Conservation (phyloP, 1,140 invertebrate species). For the Heterodera carotae region DNA sequence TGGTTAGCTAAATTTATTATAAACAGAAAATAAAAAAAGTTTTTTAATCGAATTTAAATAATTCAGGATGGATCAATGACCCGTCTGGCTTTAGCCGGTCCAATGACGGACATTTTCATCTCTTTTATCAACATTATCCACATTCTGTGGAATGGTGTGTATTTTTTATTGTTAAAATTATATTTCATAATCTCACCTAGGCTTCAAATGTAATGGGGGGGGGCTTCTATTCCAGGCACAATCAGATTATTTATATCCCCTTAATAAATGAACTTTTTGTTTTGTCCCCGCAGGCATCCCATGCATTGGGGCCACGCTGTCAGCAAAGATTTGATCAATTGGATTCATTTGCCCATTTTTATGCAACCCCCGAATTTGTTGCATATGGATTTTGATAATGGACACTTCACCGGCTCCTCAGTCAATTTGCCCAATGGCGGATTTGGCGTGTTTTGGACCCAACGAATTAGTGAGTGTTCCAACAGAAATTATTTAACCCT, state of each 20-base stretch:
- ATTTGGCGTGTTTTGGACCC: slow-evolving; percentile 11
- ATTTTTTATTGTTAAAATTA: neutral
- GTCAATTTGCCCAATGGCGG: neutral
- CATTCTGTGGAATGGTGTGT: slow-evolving; percentile 2
- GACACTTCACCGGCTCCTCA: slow-evolving; percentile 3
- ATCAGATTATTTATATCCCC: too few species aligned
- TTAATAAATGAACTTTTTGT: too few species aligned
- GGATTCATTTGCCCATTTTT: slow-evolving; percentile 16
- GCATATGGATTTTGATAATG: neutral
- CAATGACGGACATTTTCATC: slow-evolving; percentile 9
- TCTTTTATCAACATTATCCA: slow-evolving; percentile 20
- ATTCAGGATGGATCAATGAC: slow-evolving; percentile 19
- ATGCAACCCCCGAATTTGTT: slow-evolving; percentile 2
- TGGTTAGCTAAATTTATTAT: neutral
- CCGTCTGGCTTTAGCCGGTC: slow-evolving; percentile 8
- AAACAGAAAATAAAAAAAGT: neutral
- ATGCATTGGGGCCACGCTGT: slow-evolving; percentile 22
- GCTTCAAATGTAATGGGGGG: too few species aligned
- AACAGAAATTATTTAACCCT: too few species aligned
- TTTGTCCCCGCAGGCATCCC: neutral
- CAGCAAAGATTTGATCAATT: slow-evolving; percentile 19
- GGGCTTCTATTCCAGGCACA: too few species aligned
- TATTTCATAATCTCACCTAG: too few species aligned
- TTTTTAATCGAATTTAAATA: neutral
- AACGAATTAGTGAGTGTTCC: neutral